Percentiles rank a stretch among this genome's conserved stretches.
Evolutionary conservation across 2,888 invertebrate genomes (phyloP).

Genomic region (Sipha maydis): DNA sequence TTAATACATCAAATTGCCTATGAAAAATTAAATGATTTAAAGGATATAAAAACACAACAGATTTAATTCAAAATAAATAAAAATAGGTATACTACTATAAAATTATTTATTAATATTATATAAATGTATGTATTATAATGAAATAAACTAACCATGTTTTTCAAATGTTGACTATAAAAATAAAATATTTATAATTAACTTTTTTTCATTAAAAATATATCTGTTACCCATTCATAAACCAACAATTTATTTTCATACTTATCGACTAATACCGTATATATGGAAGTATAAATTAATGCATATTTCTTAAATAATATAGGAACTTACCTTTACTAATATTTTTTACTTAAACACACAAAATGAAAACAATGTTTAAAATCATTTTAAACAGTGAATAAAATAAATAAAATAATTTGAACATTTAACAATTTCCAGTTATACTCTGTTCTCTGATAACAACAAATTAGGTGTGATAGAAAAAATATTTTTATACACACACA

Average conservation of each 20-base stretch:
- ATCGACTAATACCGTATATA: neutral
- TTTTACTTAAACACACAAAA: neutral
- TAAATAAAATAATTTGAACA: neutral
- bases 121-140: neutral
- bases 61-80: neutral
- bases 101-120: neutral
- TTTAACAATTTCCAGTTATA: conserved; percentile 7
- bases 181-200: neutral
- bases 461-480: conserved; percentile 45
- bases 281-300: neutral
- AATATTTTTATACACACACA: neutral
- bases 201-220: neutral
- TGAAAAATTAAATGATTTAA: too few relatives aligned
- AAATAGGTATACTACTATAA: neutral
- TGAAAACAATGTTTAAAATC: neutral
- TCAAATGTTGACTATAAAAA: neutral
- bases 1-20: too few relatives aligned
- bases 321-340: neutral
- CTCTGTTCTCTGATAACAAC: conserved; percentile 43
- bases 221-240: neutral
- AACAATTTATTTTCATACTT: conserved; percentile 26
- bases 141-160: neutral
- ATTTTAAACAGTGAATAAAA: too few relatives aligned
- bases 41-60: neutral
- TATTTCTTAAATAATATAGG: neutral